phyloP scores from a whole-genome alignment of 2,888 invertebrate species.

The Calameuta filiformis region DNA sequence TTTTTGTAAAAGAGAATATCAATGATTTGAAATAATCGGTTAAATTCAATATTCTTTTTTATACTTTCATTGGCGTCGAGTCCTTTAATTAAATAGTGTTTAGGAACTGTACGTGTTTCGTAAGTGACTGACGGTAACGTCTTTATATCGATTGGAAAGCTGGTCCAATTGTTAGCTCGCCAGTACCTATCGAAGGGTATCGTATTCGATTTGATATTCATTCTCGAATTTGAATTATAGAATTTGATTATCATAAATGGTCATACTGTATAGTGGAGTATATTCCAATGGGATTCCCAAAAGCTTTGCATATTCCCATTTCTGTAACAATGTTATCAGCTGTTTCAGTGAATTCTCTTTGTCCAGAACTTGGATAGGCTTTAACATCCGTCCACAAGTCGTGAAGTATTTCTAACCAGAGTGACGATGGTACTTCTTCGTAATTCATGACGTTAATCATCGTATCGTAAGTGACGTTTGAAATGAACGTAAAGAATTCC shows the following conservation, averaged over 20 bases:
- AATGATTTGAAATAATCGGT: background rate
- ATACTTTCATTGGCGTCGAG: background rate
- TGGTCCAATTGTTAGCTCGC: conserved; percentile 39
- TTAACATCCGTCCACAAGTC: conserved; percentile 31
- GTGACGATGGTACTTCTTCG: conserved; percentile 30
- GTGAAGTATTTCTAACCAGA: conserved; percentile 44
- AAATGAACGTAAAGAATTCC: conserved; percentile 40
- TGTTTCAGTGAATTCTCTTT: background rate
- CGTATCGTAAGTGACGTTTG: conserved; percentile 33
- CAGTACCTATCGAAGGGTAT: conserved; percentile 36
- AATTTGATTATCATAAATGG: background rate
- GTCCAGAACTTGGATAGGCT: background rate
- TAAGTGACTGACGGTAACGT: conserved; percentile 8
- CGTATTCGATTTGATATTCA: background rate
- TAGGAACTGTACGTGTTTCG: background rate
- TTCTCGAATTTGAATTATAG: background rate
- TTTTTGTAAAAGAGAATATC: background rate
- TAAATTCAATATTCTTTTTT: background rate
- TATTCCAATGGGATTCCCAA: conserved; percentile 22
- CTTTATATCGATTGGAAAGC: conserved; percentile 14
- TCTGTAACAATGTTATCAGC: conserved; percentile 41
- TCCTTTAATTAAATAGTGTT: background rate
- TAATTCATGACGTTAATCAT: conserved; percentile 31
- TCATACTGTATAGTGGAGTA: conserved; percentile 40
- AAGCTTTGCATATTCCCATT: conserved; percentile 38